Evolutionary conservation across 2,113 vertebrate species (phyloP).

Genomic region (Osmerus mordax): DNA sequence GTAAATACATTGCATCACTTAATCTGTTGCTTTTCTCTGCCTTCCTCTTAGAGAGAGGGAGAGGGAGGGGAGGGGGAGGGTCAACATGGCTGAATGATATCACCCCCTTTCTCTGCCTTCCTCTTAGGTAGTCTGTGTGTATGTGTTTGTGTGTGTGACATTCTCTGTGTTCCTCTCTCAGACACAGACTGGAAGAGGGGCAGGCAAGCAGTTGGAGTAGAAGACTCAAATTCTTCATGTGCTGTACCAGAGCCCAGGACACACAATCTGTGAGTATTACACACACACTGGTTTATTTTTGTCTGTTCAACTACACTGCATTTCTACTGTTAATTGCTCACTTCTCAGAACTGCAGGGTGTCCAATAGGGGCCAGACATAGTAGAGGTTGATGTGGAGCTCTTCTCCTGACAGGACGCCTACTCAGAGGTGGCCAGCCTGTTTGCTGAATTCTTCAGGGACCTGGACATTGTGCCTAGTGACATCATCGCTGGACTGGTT

Average conservation of each 20-base stretch:
- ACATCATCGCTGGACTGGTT: slow-evolving; percentile 96
- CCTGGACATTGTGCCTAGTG: slow-evolving; percentile 96
- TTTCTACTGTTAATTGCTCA: too few species aligned
- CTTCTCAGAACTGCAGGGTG: too few species aligned
- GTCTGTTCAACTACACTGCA: too few species aligned
- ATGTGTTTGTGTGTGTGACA: not conserved
- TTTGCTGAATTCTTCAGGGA: slow-evolving; percentile 98
- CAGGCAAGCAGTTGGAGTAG: slow-evolving; percentile 98
- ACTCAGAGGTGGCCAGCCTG: slow-evolving; percentile 98
- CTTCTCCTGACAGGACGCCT: slow-evolving; percentile 82
- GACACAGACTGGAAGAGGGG: slow-evolving; percentile 94
- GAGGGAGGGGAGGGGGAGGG: too few species aligned
- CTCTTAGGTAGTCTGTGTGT: not conserved
- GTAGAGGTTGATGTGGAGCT: not conserved
- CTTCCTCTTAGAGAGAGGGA: too few species aligned
- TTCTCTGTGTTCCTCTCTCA: slow-evolving; percentile 41
- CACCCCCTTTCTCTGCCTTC: too few species aligned
- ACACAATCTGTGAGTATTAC: slow-evolving; percentile 90
- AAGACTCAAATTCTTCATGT: slow-evolving; percentile 94
- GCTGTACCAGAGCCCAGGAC: slow-evolving; percentile 95
- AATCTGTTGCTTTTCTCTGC: too few species aligned
- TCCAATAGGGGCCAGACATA: too few species aligned
- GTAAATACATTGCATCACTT: not conserved
- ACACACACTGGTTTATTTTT: not conserved
- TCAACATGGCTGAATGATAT: too few species aligned